These are phyloP conservation scores for Octonoba sinensis DNA, from an alignment of 2,888 invertebrate species.

Conservation along the genomic window DNA sequence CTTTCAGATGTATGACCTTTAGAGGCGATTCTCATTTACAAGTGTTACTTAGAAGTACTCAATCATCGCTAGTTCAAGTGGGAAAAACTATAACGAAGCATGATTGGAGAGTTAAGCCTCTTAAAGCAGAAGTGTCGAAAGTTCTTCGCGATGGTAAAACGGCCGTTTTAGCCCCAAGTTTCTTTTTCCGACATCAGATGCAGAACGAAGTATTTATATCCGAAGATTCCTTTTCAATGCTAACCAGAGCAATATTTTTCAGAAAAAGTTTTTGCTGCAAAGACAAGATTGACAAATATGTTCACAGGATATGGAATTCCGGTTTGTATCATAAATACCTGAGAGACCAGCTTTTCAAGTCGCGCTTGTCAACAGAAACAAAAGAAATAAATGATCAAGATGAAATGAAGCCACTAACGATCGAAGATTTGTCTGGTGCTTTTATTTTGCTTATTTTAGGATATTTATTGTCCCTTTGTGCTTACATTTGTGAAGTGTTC, in stretches of 20 bases:
- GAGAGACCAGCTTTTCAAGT: conserved; percentile 22
- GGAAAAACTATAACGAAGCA: conserved; percentile 15
- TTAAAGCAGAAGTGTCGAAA: not conserved
- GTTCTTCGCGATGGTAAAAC: not conserved
- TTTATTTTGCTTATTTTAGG: conserved; percentile 26
- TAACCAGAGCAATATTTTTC: conserved; percentile 14
- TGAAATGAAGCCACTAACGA: conserved; percentile 2
- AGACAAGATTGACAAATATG: not conserved
- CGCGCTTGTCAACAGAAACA: not conserved
- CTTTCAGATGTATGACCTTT: conserved; percentile 22
- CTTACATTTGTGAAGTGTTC: conserved; percentile 12
- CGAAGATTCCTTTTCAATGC: conserved; percentile 9
- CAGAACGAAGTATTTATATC: conserved; percentile 10
- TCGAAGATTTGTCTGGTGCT: conserved; percentile 29
- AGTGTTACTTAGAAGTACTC: not conserved
- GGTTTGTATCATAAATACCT: conserved; percentile 30
- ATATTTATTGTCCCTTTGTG: conserved; percentile 3
- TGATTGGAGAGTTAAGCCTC: conserved; percentile 4
- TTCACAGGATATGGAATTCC: conserved; percentile 15
- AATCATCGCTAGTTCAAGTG: not conserved
- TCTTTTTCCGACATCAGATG: conserved; percentile 3
- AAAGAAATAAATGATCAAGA: not conserved
- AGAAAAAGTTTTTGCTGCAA: conserved; percentile 11
- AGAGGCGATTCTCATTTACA: not conserved
- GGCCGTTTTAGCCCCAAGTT: conserved; percentile 20